These are phyloP conservation scores for Poeciliopsis gracilis DNA, from an alignment of 2,797 vertebrate genomes.

Conservation along the genomic window DNA sequence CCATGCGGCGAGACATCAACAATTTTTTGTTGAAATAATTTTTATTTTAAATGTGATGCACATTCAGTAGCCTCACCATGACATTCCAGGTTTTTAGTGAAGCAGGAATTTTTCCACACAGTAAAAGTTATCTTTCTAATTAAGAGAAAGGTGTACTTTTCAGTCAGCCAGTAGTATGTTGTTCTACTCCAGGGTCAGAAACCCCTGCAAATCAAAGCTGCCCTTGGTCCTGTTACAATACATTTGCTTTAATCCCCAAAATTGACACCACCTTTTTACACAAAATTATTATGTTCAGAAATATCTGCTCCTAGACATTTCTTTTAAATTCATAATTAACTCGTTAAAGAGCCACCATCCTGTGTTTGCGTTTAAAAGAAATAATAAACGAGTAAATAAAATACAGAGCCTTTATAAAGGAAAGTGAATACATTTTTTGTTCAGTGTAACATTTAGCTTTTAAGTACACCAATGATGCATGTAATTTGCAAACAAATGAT, in stretches of 20 bases:
- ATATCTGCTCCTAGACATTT: neutral
- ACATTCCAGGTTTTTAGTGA: neutral
- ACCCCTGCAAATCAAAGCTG: neutral
- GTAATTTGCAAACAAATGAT: neutral
- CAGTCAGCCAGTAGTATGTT: neutral
- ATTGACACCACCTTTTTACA: neutral
- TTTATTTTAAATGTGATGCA: neutral
- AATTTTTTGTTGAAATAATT: neutral
- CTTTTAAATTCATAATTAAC: neutral
- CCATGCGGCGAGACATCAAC: neutral
- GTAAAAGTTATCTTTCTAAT: neutral
- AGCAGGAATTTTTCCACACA: neutral
- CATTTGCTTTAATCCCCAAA: neutral
- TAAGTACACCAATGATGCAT: neutral
- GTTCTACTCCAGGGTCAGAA: neutral
- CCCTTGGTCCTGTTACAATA: neutral
- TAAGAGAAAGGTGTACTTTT: neutral
- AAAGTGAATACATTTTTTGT: neutral
- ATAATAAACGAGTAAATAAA: neutral
- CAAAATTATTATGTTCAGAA: neutral
- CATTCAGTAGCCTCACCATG: neutral
- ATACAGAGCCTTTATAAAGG: neutral
- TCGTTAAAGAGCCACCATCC: neutral
- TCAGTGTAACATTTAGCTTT: neutral
- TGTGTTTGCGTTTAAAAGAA: neutral